Percentiles rank a stretch among this genome's conserved stretches.
Evolutionary conservation across 2,888 invertebrate species (phyloP).

Genomic region (Polyommatus icarus): DNA sequence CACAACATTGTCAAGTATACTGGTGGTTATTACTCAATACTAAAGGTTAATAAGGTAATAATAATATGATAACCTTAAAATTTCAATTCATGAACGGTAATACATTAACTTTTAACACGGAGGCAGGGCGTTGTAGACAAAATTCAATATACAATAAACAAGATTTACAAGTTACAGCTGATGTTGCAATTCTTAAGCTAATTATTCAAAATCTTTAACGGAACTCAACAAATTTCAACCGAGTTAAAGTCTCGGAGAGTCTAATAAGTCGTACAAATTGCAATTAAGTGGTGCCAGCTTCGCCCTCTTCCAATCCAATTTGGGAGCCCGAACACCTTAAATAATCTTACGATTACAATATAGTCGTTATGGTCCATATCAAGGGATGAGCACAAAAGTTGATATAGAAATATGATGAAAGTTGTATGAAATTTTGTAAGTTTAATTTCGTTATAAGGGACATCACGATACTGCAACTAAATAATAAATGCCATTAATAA

Average conservation of each 20-base stretch:
- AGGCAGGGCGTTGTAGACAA: neutral
- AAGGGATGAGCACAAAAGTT: too few relatives aligned
- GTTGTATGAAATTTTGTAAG: too few relatives aligned
- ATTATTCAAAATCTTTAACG: slow-evolving; percentile 32
- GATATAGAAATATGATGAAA: too few relatives aligned
- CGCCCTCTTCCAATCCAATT: slow-evolving; percentile 58
- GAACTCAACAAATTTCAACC: slow-evolving; percentile 33
- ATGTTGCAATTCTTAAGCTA: slow-evolving; percentile 27
- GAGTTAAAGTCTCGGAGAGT: slow-evolving; percentile 33
- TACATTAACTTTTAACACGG: neutral
- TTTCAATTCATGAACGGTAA: neutral
- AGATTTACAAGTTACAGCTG: slow-evolving; percentile 17
- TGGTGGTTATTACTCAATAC: too few relatives aligned
- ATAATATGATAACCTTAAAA: neutral
- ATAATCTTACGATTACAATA: slow-evolving; percentile 42
- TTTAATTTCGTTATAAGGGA: too few relatives aligned
- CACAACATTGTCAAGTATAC: too few relatives aligned
- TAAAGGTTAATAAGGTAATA: too few relatives aligned
- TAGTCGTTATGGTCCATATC: too few relatives aligned
- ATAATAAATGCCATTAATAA: too few relatives aligned
- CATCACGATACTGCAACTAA: too few relatives aligned
- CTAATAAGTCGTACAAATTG: slow-evolving; percentile 59
- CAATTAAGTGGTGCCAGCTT: slow-evolving; percentile 55
- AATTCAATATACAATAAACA: neutral
- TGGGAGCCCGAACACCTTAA: slow-evolving; percentile 31